These are phyloP conservation scores for Florisuga fusca DNA, from an alignment of 2,797 vertebrate genomes.

Conservation along the genomic window DNA sequence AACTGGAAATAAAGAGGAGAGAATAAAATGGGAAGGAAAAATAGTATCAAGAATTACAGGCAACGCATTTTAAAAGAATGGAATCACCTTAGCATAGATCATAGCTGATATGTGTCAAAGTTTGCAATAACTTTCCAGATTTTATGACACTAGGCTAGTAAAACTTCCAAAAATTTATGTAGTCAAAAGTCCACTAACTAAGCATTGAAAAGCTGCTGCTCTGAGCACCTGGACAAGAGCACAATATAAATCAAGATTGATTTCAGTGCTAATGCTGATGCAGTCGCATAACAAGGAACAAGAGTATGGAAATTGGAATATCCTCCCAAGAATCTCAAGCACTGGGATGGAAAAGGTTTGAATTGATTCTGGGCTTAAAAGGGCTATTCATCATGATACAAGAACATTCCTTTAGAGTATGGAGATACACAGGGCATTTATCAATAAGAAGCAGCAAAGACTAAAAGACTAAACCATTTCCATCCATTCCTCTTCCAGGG, in stretches of 20 bases:
- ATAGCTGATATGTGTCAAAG: neutral
- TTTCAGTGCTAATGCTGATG: constrained; percentile 14
- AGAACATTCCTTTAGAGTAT: neutral
- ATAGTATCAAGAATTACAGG: neutral
- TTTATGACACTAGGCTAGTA: neutral
- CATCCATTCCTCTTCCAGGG: neutral
- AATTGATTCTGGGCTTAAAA: constrained; percentile 27
- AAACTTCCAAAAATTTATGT: neutral
- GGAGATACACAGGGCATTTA: neutral
- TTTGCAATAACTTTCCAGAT: neutral
- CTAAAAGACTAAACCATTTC: neutral
- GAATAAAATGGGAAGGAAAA: neutral
- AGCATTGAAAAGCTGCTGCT: neutral
- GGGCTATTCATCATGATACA: neutral
- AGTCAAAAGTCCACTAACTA: neutral
- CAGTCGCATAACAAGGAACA: neutral
- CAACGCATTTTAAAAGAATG: neutral
- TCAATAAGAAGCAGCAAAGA: neutral
- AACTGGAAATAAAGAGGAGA: neutral
- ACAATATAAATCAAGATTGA: constrained; percentile 56
- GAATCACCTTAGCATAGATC: neutral
- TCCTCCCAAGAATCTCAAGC: constrained; percentile 46
- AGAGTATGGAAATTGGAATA: neutral
- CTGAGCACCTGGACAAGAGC: neutral
- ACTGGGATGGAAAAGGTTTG: constrained; percentile 2